phyloP scores from a whole-genome alignment of 2,113 vertebrate genomes.

The Sterna hirundo region DNA sequence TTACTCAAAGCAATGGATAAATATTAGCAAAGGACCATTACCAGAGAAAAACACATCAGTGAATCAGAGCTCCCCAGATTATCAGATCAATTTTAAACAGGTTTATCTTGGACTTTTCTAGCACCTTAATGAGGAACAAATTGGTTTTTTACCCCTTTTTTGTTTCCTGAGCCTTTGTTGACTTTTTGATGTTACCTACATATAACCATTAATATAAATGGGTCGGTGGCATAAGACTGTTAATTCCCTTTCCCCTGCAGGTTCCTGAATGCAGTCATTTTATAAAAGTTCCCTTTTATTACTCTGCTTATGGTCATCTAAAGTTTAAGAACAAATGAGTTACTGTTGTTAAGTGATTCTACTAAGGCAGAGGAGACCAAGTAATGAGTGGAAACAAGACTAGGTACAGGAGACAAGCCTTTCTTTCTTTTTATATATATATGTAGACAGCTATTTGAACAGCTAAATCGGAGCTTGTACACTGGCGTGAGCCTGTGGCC shows the following conservation, averaged over 20 bases:
- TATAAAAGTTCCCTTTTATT: conserved; percentile 58
- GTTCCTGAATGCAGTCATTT: conserved; percentile 32
- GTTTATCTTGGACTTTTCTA: conserved; percentile 76
- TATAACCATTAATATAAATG: conserved; percentile 68
- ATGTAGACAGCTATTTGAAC: neutral
- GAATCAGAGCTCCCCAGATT: conserved; percentile 62
- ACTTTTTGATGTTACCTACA: conserved; percentile 67
- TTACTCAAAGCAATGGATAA: conserved; percentile 76
- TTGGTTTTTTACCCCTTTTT: conserved; percentile 46
- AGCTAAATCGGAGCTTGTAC: neutral
- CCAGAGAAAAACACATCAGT: conserved; percentile 68
- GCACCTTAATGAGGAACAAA: conserved; percentile 73
- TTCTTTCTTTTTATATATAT: neutral
- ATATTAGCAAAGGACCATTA: conserved; percentile 78
- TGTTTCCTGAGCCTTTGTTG: conserved; percentile 60
- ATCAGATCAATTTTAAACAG: conserved; percentile 81
- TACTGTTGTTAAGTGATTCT: neutral
- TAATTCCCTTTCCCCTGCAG: conserved; percentile 58
- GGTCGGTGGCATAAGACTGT: conserved; percentile 33
- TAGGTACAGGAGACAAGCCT: neutral
- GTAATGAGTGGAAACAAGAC: neutral
- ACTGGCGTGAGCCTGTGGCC: neutral
- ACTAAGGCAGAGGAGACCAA: neutral
- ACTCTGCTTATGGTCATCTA: conserved; percentile 33
- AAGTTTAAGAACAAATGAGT: neutral